A percentile compares a stretch with the other conserved stretches of the same genome.
Conservation (phyloP, 2,113 vertebrate species). For the Gasterosteus nipponicus region DNA sequence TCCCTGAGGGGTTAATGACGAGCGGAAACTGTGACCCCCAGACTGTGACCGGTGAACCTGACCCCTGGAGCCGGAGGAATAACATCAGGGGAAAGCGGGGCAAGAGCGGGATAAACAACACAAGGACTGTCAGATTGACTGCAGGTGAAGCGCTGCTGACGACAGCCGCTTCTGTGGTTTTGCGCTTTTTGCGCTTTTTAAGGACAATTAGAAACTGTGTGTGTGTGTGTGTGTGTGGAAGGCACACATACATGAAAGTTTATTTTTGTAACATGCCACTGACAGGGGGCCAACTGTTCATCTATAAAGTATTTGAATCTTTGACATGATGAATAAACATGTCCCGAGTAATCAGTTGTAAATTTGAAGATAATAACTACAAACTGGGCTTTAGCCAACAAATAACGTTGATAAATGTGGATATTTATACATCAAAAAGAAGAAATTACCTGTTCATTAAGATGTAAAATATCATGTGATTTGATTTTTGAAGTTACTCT, state of each 20-base stretch:
- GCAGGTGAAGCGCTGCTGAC: slow-evolving; percentile 47
- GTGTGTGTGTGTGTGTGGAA: not conserved
- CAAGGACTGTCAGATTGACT: slow-evolving; percentile 36
- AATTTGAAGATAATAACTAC: not conserved
- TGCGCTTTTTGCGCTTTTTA: slow-evolving; percentile 36
- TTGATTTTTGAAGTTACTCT: not conserved
- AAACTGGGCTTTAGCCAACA: not conserved
- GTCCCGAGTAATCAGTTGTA: too few species aligned
- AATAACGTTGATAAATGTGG: not conserved
- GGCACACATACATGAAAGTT: not conserved
- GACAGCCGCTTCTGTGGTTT: slow-evolving; percentile 33
- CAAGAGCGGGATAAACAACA: slow-evolving; percentile 27
- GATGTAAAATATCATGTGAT: not conserved
- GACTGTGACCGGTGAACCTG: slow-evolving; percentile 69
- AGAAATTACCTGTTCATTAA: not conserved
- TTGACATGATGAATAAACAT: too few species aligned
- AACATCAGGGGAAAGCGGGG: slow-evolving; percentile 38
- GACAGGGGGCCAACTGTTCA: not conserved
- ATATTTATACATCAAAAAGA: not conserved
- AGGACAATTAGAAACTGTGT: slow-evolving; percentile 5
- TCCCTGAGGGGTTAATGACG: slow-evolving; percentile 54
- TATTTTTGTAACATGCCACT: not conserved
- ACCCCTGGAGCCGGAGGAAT: slow-evolving; percentile 51
- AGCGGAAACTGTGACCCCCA: slow-evolving; percentile 58
- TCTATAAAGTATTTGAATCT: too few species aligned